Evolutionary conservation across 2,888 invertebrate species (phyloP).

Genomic region (Oscheius onirici): DNA sequence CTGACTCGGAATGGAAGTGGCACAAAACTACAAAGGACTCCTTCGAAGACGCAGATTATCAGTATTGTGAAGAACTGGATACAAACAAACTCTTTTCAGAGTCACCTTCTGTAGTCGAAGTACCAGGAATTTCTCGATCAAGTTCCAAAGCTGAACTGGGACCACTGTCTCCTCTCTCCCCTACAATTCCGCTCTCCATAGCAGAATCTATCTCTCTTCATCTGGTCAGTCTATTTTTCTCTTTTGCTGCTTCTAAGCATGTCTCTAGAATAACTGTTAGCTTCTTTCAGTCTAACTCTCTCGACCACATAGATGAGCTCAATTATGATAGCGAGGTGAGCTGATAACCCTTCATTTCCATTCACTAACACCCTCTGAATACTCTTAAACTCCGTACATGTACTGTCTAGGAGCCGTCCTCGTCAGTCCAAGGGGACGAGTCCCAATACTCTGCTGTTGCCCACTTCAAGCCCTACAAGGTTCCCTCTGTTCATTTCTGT

Average conservation of each 20-base stretch:
- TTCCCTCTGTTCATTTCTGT: neutral
- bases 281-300: slow-evolving; percentile 33
- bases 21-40: neutral
- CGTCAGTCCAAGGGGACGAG: slow-evolving; percentile 56
- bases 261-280: slow-evolving; percentile 8
- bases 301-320: slow-evolving; percentile 31
- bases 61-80: slow-evolving; percentile 14
- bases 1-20: neutral
- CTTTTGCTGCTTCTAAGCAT: neutral
- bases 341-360: neutral
- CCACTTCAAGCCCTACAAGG: slow-evolving; percentile 53
- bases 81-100: slow-evolving; percentile 41
- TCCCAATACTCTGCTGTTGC: slow-evolving; percentile 65
- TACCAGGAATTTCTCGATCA: slow-evolving; percentile 43
- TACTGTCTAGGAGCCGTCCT: slow-evolving; percentile 18
- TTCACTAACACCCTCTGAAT: neutral
- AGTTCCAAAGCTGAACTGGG: slow-evolving; percentile 39
- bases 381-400: slow-evolving; percentile 3
- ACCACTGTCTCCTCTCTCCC: slow-evolving; percentile 12
- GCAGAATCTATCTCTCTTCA: slow-evolving; percentile 22
- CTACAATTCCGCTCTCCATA: slow-evolving; percentile 11
- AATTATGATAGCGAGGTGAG: slow-evolving; percentile 30
- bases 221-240: neutral
- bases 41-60: slow-evolving; percentile 32
- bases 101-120: slow-evolving; percentile 51